Base-by-base conservation (phyloP, 2,888 invertebrate genomes). In the Psococerastis gibbosa region DNA sequence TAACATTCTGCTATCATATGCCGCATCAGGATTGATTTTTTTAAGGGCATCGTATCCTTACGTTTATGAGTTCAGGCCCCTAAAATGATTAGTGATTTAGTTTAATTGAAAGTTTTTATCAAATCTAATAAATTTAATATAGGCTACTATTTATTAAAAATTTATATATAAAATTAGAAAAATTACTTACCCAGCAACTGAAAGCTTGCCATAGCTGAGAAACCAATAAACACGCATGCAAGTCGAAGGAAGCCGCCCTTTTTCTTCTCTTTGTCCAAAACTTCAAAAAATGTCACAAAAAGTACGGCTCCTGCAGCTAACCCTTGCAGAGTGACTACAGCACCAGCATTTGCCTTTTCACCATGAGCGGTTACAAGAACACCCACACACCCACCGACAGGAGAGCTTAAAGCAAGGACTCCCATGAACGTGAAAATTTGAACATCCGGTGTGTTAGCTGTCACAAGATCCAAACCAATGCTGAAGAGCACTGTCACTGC, bases 241-340 rank as follows among this genome's bases (percentile, higher is more conserved):
- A 48, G 46, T 16, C 48, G 47, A 15, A 49, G 44, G 35, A 51
- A 43, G 48, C 47, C 43, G 17, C 38, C 38, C 20, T 23, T 46
- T 22, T 59, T 60, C 48, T 61, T 63, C 47, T 66, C 65, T 41
- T 63, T 54, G 47, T 62, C 64, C 31, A 67, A 54, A 18, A 67
- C 63, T 53, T 68, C 67, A 51, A 67, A 67, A 52, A 68, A 67
- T 2, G 65, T 66, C 44, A 68, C 65, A 51, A 68, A 68, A 41
- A 68, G 55, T 46, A 68, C 62, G 18, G 66, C 65, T 32, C 67
- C 67, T 3, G 66, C 64, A 22, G 67, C 67, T 32, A 67, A 50
- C 2, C 66, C 67, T 56, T 67, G 64, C 27, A 65, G 50, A 13
- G 60, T 50, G 11, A 61, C 62, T 3, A 66, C 55, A 31, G 61